Evolutionary conservation across 2,797 vertebrate species (phyloP).

Genomic region (Dryobates pubescens): DNA sequence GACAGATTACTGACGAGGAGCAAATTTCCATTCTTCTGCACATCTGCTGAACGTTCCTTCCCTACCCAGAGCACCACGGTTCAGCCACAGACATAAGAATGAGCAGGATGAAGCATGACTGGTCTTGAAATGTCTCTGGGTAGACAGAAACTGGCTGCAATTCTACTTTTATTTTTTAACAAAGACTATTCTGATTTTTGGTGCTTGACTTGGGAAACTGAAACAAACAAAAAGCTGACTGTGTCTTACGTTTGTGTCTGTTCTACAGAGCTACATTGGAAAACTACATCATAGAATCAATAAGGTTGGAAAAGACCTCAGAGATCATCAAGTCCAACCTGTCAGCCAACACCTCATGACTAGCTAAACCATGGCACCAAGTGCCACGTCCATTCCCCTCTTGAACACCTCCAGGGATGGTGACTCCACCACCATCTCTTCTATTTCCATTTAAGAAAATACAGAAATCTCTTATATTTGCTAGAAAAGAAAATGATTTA

Average conservation of each 20-base stretch:
- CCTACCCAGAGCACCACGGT: neutral
- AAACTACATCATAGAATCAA: neutral
- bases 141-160: neutral
- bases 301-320: too few relatives aligned
- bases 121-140: neutral
- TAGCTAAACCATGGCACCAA: too few relatives aligned
- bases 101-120: neutral
- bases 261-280: neutral
- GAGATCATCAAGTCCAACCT: too few relatives aligned
- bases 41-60: neutral
- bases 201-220: neutral
- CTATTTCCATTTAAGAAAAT: neutral
- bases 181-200: neutral
- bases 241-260: neutral
- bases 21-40: conserved; percentile 24
- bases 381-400: too few relatives aligned
- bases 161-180: neutral
- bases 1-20: neutral
- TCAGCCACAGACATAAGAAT: neutral
- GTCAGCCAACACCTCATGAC: too few relatives aligned
- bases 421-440: neutral
- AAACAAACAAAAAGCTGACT: neutral
- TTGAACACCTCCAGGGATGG: too few relatives aligned
- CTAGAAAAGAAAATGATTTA: neutral
- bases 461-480: neutral